Conservation (phyloP, 2,888 invertebrate species). For the Nemoura dubitans region DNA sequence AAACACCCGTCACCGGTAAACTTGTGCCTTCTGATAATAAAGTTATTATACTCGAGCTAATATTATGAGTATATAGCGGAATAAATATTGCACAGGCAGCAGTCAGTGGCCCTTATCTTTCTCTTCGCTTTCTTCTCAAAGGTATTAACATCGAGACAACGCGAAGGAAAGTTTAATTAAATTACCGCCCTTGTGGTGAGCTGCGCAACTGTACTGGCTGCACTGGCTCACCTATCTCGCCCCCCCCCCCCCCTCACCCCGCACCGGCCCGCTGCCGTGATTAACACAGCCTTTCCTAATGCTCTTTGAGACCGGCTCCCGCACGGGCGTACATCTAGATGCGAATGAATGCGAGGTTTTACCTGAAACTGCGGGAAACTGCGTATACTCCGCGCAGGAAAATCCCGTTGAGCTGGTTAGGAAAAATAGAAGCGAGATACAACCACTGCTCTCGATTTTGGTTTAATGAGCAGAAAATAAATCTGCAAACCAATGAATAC, state of each 20-base stretch:
- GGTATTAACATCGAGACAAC: constrained; percentile 8
- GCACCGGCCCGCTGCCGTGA: neutral
- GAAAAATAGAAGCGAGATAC: neutral
- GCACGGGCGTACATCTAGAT: neutral
- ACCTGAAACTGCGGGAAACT: neutral
- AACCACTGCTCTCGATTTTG: neutral
- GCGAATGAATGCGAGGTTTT: neutral
- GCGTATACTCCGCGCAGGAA: neutral
- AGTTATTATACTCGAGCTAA: neutral
- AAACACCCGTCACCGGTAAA: neutral
- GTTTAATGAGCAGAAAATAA: neutral
- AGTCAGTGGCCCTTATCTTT: neutral
- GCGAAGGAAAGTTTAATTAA: constrained; percentile 33
- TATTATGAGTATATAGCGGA: neutral
- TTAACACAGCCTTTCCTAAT: constrained; percentile 21
- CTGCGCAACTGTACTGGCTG: constrained; percentile 5
- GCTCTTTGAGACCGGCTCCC: neutral
- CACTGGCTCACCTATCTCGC: constrained; percentile 7
- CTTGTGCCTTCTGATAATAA: neutral
- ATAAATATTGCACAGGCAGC: constrained; percentile 26
- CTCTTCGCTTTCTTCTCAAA: constrained; percentile 15
- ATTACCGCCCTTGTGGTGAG: constrained; percentile 19
- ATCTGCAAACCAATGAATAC: neutral
- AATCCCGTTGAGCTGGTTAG: neutral
- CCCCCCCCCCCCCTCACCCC: neutral